Conservation (phyloP, 2,888 invertebrate species). For the Busseola fusca region DNA sequence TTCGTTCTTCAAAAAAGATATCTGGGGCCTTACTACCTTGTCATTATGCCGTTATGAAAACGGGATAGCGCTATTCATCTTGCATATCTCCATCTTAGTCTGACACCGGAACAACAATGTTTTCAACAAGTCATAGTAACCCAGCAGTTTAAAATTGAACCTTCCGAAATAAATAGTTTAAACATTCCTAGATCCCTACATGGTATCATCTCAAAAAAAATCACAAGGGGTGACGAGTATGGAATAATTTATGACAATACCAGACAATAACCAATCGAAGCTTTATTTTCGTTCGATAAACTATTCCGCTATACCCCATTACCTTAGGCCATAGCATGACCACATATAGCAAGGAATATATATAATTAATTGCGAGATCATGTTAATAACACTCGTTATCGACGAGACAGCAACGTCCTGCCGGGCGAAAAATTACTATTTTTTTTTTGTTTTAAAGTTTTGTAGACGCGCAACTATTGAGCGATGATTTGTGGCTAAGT, state of each 20-base stretch:
- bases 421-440: constrained; percentile 62
- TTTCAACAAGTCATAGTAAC: too few species aligned
- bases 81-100: too few species aligned
- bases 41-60: too few species aligned
- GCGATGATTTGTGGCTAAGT: constrained; percentile 18
- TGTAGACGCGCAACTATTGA: constrained; percentile 42
- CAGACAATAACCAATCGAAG: constrained; percentile 9
- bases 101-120: too few species aligned
- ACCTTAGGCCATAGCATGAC: constrained; percentile 15
- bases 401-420: constrained; percentile 69
- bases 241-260: constrained; percentile 38
- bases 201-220: constrained; percentile 1
- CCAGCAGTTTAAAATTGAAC: background rate
- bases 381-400: constrained; percentile 71
- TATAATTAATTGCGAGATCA: constrained; percentile 72
- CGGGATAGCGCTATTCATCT: too few species aligned
- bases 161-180: background rate
- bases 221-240: constrained; percentile 11
- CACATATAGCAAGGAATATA: constrained; percentile 34
- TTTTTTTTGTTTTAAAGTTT: constrained; percentile 40
- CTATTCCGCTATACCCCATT: constrained; percentile 6
- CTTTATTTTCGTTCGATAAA: constrained; percentile 20
- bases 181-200: background rate
- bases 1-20: background rate
- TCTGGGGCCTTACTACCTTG: too few species aligned